Base-by-base conservation (phyloP, 2,113 vertebrate genomes). In the Dipodomys merriami region DNA sequence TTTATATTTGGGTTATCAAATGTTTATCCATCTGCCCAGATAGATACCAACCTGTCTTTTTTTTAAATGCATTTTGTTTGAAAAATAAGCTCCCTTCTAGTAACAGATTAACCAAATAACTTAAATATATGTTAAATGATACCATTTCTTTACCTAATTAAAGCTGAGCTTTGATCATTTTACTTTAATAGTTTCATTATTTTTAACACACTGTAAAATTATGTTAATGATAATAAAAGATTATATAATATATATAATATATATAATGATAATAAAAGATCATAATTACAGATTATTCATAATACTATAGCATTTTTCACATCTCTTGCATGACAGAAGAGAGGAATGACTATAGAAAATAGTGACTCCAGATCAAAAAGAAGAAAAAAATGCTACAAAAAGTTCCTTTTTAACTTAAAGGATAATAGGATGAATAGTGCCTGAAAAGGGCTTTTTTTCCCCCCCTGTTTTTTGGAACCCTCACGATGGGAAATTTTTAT, bases 221-320 rank as follows among this genome's bases (percentile, higher is more conserved):
- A n/a, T 72, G 67, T 91, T 57, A 69, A 73, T 79, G 39, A 74
- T 83, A 68, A 72, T 57, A 68, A 93, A 84, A 87, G 16, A n/a
- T n/a, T n/a, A n/a, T n/a, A n/a, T n/a, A n/a, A n/a, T n/a, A n/a
- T n/a, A n/a, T n/a, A n/a, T n/a, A n/a, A n/a, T n/a, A n/a, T n/a
- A n/a, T n/a, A n/a, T 57, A 69, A 73, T 79, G 39, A 74, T 83
- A 68, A 72, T 57, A 68, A 93, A 84, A 87, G 16, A n/a, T n/a
- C n/a, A n/a, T 33, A 93, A 6, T 72, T 49, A 73, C n/a, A 72
- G 68, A 68, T 86, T 76, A 22, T 46, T 82, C 46, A 60, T 39
- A 83, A 39, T 79, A 25, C 9, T 68, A 23, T 23, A 74, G 53
- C 46, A 94, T 88, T 83, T 91, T 83, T 91, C 27, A 82, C 86